A percentile compares a stretch with the other conserved stretches of the same genome.
phyloP scores from a whole-genome alignment of 2,888 invertebrate genomes.

The Antheraea yamamai region DNA sequence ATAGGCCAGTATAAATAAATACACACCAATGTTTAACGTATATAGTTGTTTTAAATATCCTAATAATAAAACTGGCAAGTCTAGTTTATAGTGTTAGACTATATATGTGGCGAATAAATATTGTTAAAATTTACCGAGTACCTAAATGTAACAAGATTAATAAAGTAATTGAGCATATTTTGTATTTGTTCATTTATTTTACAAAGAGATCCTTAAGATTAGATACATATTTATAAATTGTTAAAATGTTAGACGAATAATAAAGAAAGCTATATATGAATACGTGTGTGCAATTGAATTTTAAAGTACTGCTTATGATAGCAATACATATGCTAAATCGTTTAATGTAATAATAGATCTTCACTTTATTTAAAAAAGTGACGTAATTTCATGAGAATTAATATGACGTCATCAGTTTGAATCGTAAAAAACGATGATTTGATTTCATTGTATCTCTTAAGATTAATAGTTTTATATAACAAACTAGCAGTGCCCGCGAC shows the following conservation, averaged over 20 bases:
- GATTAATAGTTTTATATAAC: too few relatives aligned
- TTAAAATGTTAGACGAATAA: too few relatives aligned
- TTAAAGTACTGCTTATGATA: too few relatives aligned
- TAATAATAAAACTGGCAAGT: not conserved
- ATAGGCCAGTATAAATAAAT: not conserved
- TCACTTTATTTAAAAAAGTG: not conserved
- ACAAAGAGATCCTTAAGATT: not conserved
- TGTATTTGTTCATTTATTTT: not conserved
- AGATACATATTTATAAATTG: too few relatives aligned
- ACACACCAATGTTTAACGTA: not conserved
- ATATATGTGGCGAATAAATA: not conserved
- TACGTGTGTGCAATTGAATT: too few relatives aligned
- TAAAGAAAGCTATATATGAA: too few relatives aligned
- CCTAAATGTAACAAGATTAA: not conserved
- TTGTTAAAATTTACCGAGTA: constrained; percentile 4
- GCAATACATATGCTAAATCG: too few relatives aligned
- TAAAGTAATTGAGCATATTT: not conserved
- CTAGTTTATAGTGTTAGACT: not conserved
- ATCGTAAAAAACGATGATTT: not conserved
- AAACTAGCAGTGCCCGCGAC: too few relatives aligned
- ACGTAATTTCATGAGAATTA: not conserved
- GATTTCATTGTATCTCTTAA: too few relatives aligned
- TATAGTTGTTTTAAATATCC: not conserved
- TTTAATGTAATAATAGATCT: too few relatives aligned
- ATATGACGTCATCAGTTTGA: not conserved